Conservation (phyloP, 2,888 invertebrate genomes). For the Metallyticus violacea region DNA sequence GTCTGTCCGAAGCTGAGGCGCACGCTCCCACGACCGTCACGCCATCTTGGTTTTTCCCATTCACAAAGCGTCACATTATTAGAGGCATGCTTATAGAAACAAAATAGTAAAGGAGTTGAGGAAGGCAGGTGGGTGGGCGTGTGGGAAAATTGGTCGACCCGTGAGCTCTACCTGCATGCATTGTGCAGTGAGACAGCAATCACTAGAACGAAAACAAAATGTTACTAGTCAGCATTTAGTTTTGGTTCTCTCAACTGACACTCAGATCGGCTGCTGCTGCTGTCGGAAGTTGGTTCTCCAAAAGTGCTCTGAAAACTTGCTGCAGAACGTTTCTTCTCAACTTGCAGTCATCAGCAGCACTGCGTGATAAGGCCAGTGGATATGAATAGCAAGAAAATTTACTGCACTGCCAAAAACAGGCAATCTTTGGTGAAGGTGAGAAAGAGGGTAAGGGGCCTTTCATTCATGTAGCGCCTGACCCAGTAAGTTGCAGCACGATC, state of each 20-base stretch:
- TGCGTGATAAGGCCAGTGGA: no score
- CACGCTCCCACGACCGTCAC: conserved; percentile 17
- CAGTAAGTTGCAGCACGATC: conserved; percentile 11
- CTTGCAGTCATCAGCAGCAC: no score
- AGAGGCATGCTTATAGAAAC: not conserved
- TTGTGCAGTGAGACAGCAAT: not conserved
- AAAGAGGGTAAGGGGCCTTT: not conserved
- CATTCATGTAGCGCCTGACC: conserved; percentile 17
- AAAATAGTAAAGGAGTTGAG: not conserved
- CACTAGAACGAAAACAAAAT: not conserved
- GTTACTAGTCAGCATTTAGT: no score
- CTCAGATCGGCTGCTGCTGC: no score
- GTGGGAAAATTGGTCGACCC: not conserved
- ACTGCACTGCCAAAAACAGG: no score
- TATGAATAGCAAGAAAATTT: no score
- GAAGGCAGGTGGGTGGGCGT: not conserved
- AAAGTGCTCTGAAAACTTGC: no score
- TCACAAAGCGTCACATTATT: conserved; percentile 23
- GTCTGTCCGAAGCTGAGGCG: not conserved
- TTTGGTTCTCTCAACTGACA: not conserved
- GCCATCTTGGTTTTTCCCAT: conserved; percentile 23
- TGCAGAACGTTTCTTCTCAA: no score
- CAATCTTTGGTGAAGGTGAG: not conserved
- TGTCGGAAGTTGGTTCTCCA: no score
- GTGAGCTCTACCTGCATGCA: not conserved